A percentile compares a stretch with the other conserved stretches of the same genome.
Conservation (phyloP, 2,797 vertebrate genomes). For the Sebastes miniatus region DNA sequence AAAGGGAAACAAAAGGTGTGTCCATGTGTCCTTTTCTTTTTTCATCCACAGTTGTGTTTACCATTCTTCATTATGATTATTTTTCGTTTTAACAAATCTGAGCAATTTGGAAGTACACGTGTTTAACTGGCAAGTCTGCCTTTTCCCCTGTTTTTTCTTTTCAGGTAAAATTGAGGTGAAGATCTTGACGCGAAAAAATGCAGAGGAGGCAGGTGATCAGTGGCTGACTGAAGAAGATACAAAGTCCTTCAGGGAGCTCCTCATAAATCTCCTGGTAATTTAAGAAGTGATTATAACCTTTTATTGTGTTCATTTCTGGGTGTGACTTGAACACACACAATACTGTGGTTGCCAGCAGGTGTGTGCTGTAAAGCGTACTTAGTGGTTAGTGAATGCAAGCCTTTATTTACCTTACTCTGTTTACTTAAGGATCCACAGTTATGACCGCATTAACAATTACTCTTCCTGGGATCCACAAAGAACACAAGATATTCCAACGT, state of each 20-base stretch:
- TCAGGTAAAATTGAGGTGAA: conserved; percentile 96
- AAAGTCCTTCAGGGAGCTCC: conserved; percentile 92
- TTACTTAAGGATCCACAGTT: background rate
- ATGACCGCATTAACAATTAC: background rate
- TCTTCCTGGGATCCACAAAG: background rate
- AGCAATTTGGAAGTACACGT: background rate
- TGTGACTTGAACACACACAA: background rate
- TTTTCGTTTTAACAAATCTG: background rate
- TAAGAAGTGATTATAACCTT: background rate
- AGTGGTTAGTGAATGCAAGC: background rate
- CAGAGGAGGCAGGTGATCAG: conserved; percentile 86
- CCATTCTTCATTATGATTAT: conserved; percentile 22
- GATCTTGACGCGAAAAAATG: conserved; percentile 86
- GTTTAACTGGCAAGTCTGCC: background rate
- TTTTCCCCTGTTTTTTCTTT: background rate
- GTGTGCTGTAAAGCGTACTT: background rate
- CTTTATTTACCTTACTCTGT: background rate
- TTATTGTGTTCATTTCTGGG: background rate
- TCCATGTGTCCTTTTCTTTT: conserved; percentile 46
- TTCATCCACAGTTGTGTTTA: conserved; percentile 41
- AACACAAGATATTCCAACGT: background rate
- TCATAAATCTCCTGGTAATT: conserved; percentile 93
- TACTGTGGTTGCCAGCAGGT: background rate
- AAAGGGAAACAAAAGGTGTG: conserved; percentile 17
- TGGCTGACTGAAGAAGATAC: conserved; percentile 95